These are phyloP conservation scores for Dipodomys spectabilis DNA, from an alignment of 2,113 vertebrate species.

Conservation along the genomic window DNA sequence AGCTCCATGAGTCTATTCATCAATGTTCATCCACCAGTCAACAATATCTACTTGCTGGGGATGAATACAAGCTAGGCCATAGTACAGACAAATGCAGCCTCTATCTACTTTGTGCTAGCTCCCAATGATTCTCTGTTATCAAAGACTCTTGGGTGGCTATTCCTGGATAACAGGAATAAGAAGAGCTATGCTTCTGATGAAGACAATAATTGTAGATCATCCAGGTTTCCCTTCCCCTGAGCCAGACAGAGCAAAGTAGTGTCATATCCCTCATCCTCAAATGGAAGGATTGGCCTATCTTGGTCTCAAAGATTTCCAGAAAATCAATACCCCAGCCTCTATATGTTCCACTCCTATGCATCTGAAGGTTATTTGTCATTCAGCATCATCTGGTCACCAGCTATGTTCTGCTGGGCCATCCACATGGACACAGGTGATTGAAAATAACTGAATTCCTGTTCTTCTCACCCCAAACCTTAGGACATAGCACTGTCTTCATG, in stretches of 20 bases:
- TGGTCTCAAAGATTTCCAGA: background rate
- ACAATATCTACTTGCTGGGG: accelerated
- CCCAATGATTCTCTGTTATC: background rate
- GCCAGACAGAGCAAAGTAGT: too few relatives aligned
- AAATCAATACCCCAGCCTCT: background rate
- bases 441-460: background rate
- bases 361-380: background rate
- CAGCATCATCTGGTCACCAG: background rate
- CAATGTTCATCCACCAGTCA: too few relatives aligned
- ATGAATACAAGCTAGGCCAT: background rate
- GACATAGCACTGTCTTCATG: background rate
- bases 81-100: background rate
- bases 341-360: background rate
- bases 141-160: background rate
- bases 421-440: too few relatives aligned
- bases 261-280: background rate
- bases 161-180: background rate
- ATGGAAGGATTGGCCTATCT: background rate
- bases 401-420: background rate
- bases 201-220: background rate
- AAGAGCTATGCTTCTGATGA: background rate
- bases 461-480: background rate
- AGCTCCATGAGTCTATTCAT: background rate
- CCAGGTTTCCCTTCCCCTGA: background rate
- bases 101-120: background rate